Percentiles rank a stretch among this genome's conserved stretches.
Conservation (phyloP, 1,140 invertebrate species). For the Helicoverpa zea region DNA sequence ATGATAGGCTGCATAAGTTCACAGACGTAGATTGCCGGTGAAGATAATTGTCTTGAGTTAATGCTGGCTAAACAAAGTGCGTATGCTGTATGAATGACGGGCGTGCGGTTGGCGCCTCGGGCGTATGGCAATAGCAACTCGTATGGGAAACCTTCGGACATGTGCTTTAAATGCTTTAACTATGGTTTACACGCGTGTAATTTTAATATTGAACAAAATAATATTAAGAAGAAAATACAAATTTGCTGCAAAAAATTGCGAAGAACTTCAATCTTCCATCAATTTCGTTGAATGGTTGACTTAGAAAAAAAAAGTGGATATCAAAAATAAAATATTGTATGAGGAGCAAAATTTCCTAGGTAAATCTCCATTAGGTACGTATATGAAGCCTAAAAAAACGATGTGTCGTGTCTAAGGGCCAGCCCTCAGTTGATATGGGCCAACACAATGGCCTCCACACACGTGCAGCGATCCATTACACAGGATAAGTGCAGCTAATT, state of each 20-base stretch:
- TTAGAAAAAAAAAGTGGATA: background rate
- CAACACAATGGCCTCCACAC: slow-evolving; percentile 62
- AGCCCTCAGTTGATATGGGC: slow-evolving; percentile 60
- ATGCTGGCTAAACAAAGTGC: slow-evolving; percentile 80
- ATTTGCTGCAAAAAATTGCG: background rate
- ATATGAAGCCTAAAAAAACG: slow-evolving; percentile 41
- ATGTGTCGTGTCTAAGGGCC: slow-evolving; percentile 49
- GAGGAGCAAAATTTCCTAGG: background rate
- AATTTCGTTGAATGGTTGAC: background rate
- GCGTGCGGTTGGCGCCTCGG: slow-evolving; percentile 63
- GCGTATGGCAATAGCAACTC: slow-evolving; percentile 67
- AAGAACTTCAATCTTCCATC: background rate
- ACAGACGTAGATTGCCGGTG: slow-evolving; percentile 73
- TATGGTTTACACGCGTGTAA: slow-evolving; percentile 23
- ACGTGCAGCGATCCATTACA: slow-evolving; percentile 70
- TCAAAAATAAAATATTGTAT: background rate
- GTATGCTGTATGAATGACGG: slow-evolving; percentile 73
- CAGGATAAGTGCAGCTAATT: slow-evolving; percentile 83
- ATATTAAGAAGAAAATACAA: background rate
- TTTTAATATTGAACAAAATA: background rate
- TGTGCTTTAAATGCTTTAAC: slow-evolving; percentile 49
- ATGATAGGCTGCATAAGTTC: slow-evolving; percentile 51
- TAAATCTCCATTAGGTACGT: background rate
- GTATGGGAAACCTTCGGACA: slow-evolving; percentile 74
- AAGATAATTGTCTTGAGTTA: slow-evolving; percentile 76